Evolutionary conservation across 1,140 invertebrate species (phyloP), one percentile per base, ranked within the genome.

Genomic region (Chionoecetes opilio): DNA sequence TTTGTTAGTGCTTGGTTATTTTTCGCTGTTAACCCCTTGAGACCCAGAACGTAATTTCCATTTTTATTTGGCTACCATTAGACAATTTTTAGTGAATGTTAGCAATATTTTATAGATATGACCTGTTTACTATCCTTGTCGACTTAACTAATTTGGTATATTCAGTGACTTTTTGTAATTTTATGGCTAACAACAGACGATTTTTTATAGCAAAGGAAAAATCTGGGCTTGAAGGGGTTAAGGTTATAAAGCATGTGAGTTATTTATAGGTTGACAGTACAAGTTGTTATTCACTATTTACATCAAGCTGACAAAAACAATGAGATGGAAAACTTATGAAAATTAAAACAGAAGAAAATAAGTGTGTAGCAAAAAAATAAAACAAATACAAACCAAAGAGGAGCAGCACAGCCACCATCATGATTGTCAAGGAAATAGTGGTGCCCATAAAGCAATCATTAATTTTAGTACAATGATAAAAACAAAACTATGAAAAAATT

Each of bases 311-410:
- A 89, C 35, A 92, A 37, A n/a, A 53, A 82, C 75, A 84, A 35
- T 17, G 84, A 37, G 75, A 38, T 29, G 31, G 37, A 92, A 37
- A 92, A 41, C 11, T 31, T 38, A 37, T 32, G 31, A 89, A 89
- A 89, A 89, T 41, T 26, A 38, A 14, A 35, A 46, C n/a, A 38
- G 41, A 17, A 53, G 46, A 53, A 53, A 92, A 92, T 75, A 34
- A 85, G 31, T 93, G 41, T 63, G 14, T 6, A 87, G 32, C 31
- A 87, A 94, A 94, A 41, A 93, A 29, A 87, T 29, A 63, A 32
- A 88, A 75, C 37, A 94, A 94, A 94, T 94, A 94, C 93, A 94
- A 94, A 94, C 93, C 93, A 89, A 94, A 86, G 75, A 87, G 86
- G 89, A 89, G 53, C 93, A 94, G 93, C 86, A 94, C 86, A 94